Base-by-base conservation (phyloP, 2,797 vertebrate genomes). In the Epinephelus awoara region DNA sequence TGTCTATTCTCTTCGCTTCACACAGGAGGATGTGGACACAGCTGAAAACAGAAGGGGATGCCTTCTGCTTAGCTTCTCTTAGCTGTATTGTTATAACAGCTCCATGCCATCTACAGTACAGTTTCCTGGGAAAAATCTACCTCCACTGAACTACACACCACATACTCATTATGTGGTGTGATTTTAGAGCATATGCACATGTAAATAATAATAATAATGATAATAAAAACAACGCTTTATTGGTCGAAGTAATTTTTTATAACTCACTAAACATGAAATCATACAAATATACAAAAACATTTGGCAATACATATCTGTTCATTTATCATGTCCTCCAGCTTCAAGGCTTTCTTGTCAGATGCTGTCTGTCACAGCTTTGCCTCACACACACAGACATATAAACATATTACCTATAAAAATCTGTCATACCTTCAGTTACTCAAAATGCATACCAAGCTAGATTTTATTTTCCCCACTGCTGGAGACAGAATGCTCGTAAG, bases 361-460 rank as follows among this genome's bases (percentile, higher is more conserved):
- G 15, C 65, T 42, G 9, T 42, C 14, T 25, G 21, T 55, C 51
- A 50, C 6, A 44, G 34, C 34, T 34, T 34, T 34, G 34, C 34
- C 6, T 8, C 34, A 34, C 34, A 6, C 34, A 6, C 18, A 11
- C 18, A 29, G 4, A 2, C 40, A 46, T 6, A 56, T 34, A 19
- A 55, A 64, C 62, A 64, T 25, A 23, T 67, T 23, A 23, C 21
- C 9, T 51, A 51, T 38, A 15, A 51, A 66, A 40, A 66, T 52
- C 29, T 44, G 59, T 25, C 59, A 59, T 21, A 5, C 34, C 57
- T n/a, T 59, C 19, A 49, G 18, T 50, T 29, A 34, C 25, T 50
- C 8, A 14, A 21, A 21, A n/a, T 8, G 18, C 56, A 29, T n/a
- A 38, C 17, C 13, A 44, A 44, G 11, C 2, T 44, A 44, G 2